These are phyloP conservation scores for Microplitis mediator DNA, from an alignment of 1,140 invertebrate genomes.

Conservation along the genomic window DNA sequence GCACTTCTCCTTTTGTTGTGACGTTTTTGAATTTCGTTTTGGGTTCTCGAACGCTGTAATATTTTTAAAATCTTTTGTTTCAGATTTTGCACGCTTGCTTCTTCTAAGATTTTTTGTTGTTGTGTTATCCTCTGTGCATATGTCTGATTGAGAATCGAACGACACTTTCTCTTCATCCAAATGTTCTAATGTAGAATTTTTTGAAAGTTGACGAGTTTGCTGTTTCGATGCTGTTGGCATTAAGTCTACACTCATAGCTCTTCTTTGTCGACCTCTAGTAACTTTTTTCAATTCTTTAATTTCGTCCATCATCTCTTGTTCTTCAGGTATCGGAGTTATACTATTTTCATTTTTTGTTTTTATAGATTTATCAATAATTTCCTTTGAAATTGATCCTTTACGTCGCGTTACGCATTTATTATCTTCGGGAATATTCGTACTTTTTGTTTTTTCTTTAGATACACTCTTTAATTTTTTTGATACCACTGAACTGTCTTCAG, in stretches of 20 bases:
- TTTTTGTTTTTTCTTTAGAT: neutral
- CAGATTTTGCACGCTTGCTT: slow-evolving; percentile 37
- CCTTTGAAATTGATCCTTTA: neutral
- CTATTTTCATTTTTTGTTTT: slow-evolving; percentile 21
- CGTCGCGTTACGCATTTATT: neutral
- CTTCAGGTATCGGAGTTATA: slow-evolving; percentile 46
- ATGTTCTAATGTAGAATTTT: neutral
- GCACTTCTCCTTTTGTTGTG: neutral
- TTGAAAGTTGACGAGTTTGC: neutral
- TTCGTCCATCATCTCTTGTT: slow-evolving; percentile 23
- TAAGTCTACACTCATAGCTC: slow-evolving; percentile 47
- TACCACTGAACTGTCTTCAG: slow-evolving; percentile 38
- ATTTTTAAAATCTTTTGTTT: slow-evolving; percentile 22
- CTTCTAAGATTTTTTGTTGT: slow-evolving; percentile 4
- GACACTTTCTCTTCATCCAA: neutral
- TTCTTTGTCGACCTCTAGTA: slow-evolving; percentile 32
- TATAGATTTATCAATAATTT: neutral
- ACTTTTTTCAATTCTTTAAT: slow-evolving; percentile 1
- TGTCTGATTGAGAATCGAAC: neutral
- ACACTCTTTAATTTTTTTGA: slow-evolving; percentile 37
- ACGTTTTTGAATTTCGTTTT: neutral
- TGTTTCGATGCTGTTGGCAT: neutral
- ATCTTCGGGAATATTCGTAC: too few species aligned
- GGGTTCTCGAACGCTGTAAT: neutral
- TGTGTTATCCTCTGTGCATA: slow-evolving; percentile 13